These are phyloP conservation scores for Forpus xanthops DNA, from an alignment of 2,797 vertebrate species.

Conservation along the genomic window DNA sequence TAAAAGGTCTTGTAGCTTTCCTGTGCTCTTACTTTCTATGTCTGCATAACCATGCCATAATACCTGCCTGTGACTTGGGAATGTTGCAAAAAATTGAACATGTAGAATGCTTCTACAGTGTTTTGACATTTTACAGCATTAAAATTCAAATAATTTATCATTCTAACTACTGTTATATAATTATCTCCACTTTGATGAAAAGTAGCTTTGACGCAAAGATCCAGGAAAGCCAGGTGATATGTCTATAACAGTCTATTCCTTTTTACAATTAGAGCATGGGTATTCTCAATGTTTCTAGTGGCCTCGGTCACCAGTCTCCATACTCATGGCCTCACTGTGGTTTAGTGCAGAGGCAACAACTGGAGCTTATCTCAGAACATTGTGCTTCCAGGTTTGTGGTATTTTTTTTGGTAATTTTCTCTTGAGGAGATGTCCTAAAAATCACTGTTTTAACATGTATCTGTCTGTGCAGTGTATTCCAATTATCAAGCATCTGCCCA, in stretches of 20 bases:
- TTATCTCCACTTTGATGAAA: background rate
- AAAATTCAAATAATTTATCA: background rate
- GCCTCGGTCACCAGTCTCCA: background rate
- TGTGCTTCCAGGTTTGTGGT: background rate
- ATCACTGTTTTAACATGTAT: background rate
- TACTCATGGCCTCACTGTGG: background rate
- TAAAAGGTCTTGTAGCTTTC: background rate
- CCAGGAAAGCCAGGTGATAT: background rate
- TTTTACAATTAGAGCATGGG: background rate
- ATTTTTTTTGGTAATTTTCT: background rate
- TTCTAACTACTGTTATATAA: background rate
- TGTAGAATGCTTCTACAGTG: background rate
- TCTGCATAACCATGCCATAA: background rate
- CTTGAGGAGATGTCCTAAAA: background rate
- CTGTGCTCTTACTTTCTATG: background rate
- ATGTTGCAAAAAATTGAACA: background rate
- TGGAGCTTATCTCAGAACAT: background rate
- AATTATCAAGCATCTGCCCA: background rate
- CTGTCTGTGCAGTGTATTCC: background rate
- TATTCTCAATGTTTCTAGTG: background rate
- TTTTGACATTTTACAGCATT: background rate
- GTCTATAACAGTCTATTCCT: background rate
- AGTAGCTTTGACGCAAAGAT: background rate
- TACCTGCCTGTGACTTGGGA: background rate
- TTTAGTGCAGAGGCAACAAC: background rate